Base-by-base conservation (phyloP, 2,113 vertebrate genomes). In the Montifringilla adamsi region DNA sequence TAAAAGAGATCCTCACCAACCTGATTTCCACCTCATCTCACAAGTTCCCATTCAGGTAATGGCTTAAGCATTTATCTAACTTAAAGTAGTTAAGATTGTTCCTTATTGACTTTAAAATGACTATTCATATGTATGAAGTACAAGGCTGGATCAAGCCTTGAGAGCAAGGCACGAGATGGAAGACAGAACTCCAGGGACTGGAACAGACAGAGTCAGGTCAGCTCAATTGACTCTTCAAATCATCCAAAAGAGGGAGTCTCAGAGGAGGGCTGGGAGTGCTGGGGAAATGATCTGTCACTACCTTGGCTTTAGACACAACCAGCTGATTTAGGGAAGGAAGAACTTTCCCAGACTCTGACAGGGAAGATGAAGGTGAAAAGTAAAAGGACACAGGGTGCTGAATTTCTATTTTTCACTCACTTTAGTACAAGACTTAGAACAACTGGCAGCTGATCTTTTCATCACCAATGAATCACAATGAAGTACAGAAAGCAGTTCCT, bases 321-420 rank as follows among this genome's bases (percentile, higher is more conserved):
- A 67, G 63, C 68, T 84, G 82, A 69, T 85, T 70, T 63, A 89
- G 56, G 19, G 86, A 60, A 93, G 47, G 60, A 84, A 64, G 90
- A 41, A n/a, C 79, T 81, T 78, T 92, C 60, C 41, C 60, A 46
- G 47, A 35, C 24, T 49, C 43, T 83, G 73, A 78, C 73, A 86
- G 75, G 26, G 52, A 96, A 84, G 75, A 88, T 37, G 56, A 82
- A 88, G 56, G 43, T 53, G 59, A 50, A 76, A 91, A 89, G 60
- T 33, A 64, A 77, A 91, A 74, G 53, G 59, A 80, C 43, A 66
- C 13, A 35, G 37, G 52, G 64, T n/a, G 69, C 64, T 79, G 56
- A 91, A 75, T 87, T 94, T 86, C 90, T 94, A 5, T 79, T 95
- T 86, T 73, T 59, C 55, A 52, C 59, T 81, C 35, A 58, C 46